Percentiles rank a stretch among this genome's conserved stretches.
Evolutionary conservation across 2,888 invertebrate species (phyloP).

Genomic region (Cenopis cana): DNA sequence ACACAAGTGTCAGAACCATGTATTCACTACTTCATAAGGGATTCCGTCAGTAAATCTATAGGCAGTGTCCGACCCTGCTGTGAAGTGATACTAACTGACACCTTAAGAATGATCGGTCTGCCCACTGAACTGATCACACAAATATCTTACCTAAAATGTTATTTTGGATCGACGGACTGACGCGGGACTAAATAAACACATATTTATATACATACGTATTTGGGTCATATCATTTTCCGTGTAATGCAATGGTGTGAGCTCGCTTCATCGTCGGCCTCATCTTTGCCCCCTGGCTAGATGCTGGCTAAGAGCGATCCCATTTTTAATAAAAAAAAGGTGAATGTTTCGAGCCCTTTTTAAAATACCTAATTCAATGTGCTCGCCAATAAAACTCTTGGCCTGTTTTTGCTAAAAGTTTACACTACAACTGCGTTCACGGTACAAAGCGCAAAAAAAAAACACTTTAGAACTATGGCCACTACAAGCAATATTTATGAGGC

Average conservation of each 20-base stretch:
- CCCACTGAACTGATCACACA: conserved; percentile 24
- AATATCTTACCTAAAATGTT: conserved; percentile 11
- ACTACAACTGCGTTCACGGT: background rate
- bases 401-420: background rate
- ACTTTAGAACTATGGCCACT: too few relatives aligned
- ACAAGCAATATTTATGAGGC: too few relatives aligned
- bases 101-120: conserved; percentile 27
- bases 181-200: background rate
- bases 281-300: too few relatives aligned
- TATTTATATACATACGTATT: background rate
- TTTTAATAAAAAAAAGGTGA: background rate
- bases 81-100: conserved; percentile 33
- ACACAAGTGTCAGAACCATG: background rate
- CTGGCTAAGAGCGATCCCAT: too few relatives aligned
- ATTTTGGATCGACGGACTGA: conserved; percentile 13
- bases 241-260: too few relatives aligned
- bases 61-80: background rate
- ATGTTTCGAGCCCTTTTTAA: background rate
- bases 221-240: background rate
- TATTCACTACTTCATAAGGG: conserved; percentile 13
- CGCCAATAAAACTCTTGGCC: background rate
- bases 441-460: background rate
- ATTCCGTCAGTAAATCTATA: conserved; percentile 12
- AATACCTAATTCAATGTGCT: background rate
- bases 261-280: too few relatives aligned